Base-by-base conservation (phyloP, 2,888 invertebrate genomes). In the Lathronympha strigana region DNA sequence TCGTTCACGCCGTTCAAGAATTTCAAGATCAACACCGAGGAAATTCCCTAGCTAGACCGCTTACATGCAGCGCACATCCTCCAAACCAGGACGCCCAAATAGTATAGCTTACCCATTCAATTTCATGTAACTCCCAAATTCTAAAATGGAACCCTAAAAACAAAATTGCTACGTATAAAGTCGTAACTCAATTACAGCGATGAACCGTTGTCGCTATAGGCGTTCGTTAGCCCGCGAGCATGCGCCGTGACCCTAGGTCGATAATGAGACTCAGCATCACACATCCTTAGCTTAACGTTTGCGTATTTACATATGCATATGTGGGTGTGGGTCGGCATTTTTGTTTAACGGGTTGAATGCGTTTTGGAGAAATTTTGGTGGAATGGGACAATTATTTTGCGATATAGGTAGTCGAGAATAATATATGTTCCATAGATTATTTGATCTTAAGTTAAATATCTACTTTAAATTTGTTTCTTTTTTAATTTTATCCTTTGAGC, bases 161-260 rank as follows among this genome's bases (percentile, higher is more conserved):
- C 85, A 86, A 90, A 90, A 90, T 90, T 89, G 88, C 89, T 86
- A 89, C 90, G 89, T 90, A 90, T 89, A 91, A 92, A 90, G 88
- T 91, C 89, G 90, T 92, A 92, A 92, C 91, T 92, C 91, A 91
- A 92, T 92, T 92, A 92, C 87, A 78, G 76, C 82, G 87, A 90
- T 89, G 91, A 90, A 90, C 88, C 90, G 83, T 87, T 88, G 90
- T 89, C 89, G 89, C 89, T 87, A 87, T 90, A 90, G 90, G 87
- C 88, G 83, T 90, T 91, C 90, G 90, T 90, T 90, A 90, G 81
- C 80, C 81, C 79, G 79, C 85, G 91, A 88, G 92, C 92, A 92
- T 92, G 92, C 92, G 92, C 92, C 82, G 82, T 90, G 92, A 92
- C 92, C 92, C 80, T 82, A 90, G 92, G 92, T 92, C 92, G 92